Conservation (phyloP, 2,113 vertebrate genomes). For the Psilopogon haemacephalus region DNA sequence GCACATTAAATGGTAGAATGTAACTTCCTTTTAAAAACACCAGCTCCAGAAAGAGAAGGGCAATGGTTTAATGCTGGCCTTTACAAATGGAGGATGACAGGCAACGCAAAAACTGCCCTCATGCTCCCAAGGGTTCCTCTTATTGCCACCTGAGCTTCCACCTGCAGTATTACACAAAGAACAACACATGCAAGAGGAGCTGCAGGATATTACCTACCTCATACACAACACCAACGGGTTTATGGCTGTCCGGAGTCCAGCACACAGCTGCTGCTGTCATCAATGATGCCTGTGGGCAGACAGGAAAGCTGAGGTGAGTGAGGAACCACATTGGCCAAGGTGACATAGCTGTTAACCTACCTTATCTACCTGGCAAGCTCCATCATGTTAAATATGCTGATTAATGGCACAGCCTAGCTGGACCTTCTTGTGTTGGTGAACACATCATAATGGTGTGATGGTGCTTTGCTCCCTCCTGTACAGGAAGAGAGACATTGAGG, state of each 20-base stretch:
- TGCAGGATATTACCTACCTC: constrained; percentile 56
- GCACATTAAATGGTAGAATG: background rate
- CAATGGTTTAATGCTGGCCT: background rate
- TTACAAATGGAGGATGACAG: background rate
- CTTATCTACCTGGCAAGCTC: background rate
- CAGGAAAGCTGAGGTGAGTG: background rate
- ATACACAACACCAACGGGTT: background rate
- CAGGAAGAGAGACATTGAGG: background rate
- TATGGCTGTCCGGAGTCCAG: background rate
- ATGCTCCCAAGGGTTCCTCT: background rate
- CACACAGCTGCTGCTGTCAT: constrained; percentile 3
- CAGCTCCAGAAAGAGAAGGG: background rate
- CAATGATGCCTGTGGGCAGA: background rate
- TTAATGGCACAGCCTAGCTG: background rate
- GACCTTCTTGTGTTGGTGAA: background rate
- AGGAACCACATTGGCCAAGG: background rate
- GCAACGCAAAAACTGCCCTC: background rate
- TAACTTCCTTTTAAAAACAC: background rate
- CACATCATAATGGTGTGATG: background rate
- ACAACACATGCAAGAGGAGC: background rate
- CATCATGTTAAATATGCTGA: background rate
- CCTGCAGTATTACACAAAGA: background rate
- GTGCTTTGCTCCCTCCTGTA: background rate
- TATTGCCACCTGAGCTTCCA: constrained; percentile 1
- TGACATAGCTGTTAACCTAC: background rate